A percentile compares a stretch with the other conserved stretches of the same genome.
Conservation (phyloP, 2,888 invertebrate species). For the Marasmarcha lunaedactyla region DNA sequence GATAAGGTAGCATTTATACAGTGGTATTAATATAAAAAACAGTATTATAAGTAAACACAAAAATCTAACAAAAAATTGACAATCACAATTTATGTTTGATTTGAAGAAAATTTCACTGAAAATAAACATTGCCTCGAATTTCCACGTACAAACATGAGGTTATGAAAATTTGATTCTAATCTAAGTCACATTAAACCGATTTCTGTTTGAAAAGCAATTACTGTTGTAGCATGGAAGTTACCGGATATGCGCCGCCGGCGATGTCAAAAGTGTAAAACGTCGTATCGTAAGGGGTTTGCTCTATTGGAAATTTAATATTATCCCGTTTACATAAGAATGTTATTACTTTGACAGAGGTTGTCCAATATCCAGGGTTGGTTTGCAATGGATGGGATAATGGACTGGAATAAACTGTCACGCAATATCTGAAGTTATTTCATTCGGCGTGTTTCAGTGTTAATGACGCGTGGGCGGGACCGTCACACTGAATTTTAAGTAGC, state of each 20-base stretch:
- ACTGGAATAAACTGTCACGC: neutral
- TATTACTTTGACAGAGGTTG: neutral
- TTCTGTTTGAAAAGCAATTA: conserved; percentile 47
- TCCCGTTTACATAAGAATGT: neutral
- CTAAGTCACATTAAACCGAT: conserved; percentile 23
- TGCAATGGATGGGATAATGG: neutral
- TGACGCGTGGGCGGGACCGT: no score
- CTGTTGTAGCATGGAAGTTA: conserved; percentile 21
- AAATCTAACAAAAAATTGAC: no score
- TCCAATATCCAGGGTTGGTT: neutral
- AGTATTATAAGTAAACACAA: no score
- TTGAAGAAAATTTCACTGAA: no score
- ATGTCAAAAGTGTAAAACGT: conserved; percentile 1
- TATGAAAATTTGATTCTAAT: conserved; percentile 27
- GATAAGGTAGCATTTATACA: no score
- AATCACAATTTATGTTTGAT: no score
- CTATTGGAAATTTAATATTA: neutral
- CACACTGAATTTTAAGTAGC: no score
- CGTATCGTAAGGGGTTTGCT: neutral
- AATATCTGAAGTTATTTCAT: neutral
- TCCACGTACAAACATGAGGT: conserved; percentile 20
- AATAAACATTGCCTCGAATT: conserved; percentile 14
- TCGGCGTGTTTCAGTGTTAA: neutral
- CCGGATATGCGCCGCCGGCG: conserved; percentile 1
- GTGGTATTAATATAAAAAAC: no score